Evolutionary conservation across 2,113 vertebrate genomes (phyloP).

Genomic region (Pterocles gutturalis): DNA sequence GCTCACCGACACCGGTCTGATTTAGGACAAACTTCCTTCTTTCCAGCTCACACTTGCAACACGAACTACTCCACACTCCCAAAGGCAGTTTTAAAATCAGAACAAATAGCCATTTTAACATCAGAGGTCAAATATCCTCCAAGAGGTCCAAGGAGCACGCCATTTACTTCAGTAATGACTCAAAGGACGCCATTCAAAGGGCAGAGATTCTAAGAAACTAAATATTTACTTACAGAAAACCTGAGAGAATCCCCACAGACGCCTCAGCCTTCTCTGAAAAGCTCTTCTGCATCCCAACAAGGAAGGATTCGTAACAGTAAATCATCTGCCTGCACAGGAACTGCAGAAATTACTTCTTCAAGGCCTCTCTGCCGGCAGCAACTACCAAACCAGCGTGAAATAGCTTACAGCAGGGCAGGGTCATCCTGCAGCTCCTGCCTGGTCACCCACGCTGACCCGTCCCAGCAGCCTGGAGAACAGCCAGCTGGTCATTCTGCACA

Average conservation of each 20-base stretch:
- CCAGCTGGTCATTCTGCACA: neutral
- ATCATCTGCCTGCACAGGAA: neutral
- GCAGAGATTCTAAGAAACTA: neutral
- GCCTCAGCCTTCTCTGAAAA: neutral
- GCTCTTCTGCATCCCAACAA: neutral
- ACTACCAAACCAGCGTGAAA: accelerated
- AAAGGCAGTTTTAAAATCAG: neutral
- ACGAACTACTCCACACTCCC: neutral
- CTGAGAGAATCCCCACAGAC: neutral
- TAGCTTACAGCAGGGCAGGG: neutral
- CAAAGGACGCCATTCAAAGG: neutral
- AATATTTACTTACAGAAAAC: neutral
- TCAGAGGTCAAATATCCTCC: neutral
- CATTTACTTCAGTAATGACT: neutral
- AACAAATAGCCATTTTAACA: neutral
- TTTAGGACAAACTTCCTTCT: neutral
- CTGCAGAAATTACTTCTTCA: neutral
- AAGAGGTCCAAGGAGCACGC: neutral
- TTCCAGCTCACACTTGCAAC: neutral
- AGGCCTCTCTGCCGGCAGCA: accelerated
- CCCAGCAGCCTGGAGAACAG: neutral
- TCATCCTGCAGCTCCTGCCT: neutral
- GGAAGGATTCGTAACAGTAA: neutral
- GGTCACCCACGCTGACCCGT: accelerated
- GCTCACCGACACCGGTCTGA: neutral